phyloP scores from a whole-genome alignment of 92 coral and sea anemone species.

The Umimayanthus chanpuru region DNA sequence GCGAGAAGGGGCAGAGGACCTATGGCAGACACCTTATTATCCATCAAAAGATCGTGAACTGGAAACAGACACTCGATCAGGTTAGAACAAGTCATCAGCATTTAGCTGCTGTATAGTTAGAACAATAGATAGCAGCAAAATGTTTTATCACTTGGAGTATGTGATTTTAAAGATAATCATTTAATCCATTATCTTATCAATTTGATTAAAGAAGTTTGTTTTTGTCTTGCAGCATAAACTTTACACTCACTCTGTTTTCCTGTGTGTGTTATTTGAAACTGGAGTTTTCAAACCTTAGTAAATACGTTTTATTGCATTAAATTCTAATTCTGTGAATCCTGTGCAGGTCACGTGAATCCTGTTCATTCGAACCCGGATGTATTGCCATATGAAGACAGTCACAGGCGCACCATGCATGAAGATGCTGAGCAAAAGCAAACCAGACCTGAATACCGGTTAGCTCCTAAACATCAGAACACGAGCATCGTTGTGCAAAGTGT shows the following conservation, averaged over 20 bases:
- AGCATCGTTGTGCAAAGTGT: constrained; percentile 31
- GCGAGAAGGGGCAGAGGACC: background rate
- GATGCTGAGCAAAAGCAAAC: background rate
- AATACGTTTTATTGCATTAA: background rate
- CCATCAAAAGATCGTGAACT: background rate
- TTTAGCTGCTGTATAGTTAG: too few relatives aligned
- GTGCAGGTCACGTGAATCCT: constrained; percentile 7
- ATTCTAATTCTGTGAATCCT: background rate
- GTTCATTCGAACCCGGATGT: constrained; percentile 9
- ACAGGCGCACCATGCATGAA: background rate
- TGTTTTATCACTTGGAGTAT: too few relatives aligned
- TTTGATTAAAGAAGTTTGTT: too few relatives aligned
- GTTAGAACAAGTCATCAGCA: background rate
- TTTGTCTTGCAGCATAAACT: background rate
- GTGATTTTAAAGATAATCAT: too few relatives aligned
- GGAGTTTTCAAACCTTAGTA: too few relatives aligned
- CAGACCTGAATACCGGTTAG: background rate
- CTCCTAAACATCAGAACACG: constrained; percentile 20
- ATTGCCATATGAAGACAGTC: background rate
- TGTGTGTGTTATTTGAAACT: background rate
- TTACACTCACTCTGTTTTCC: background rate
- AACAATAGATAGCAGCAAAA: too few relatives aligned
- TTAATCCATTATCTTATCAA: too few relatives aligned
- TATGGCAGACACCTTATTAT: background rate
- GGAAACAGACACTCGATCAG: background rate